phyloP scores from a whole-genome alignment of 2,888 invertebrate genomes.

The Sisyra terminalis region DNA sequence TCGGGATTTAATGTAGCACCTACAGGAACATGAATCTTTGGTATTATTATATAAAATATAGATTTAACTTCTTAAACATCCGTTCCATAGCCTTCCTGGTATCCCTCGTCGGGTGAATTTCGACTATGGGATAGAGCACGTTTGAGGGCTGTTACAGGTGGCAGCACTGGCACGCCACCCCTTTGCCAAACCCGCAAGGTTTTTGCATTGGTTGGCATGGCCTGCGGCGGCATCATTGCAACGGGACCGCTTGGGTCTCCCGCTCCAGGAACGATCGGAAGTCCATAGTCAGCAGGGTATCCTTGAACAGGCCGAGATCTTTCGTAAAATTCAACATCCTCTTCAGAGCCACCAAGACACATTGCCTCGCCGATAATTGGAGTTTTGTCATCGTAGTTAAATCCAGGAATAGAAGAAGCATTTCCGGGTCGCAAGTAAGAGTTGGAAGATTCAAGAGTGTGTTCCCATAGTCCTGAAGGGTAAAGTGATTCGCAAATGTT shows the following conservation, averaged over 20 bases:
- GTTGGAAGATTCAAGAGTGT: slow-evolving; percentile 14
- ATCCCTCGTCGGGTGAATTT: slow-evolving; percentile 80
- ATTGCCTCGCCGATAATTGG: slow-evolving; percentile 52
- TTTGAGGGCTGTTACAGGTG: slow-evolving; percentile 71
- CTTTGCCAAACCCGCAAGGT: slow-evolving; percentile 78
- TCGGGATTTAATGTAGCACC: slow-evolving; percentile 7
- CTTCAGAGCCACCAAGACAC: slow-evolving; percentile 41
- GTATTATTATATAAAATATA: slow-evolving; percentile 4
- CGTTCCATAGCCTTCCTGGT: slow-evolving; percentile 84
- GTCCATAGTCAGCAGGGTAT: slow-evolving; percentile 64
- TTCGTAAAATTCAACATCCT: slow-evolving; percentile 25
- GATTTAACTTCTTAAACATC: slow-evolving; percentile 52
- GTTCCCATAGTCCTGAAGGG: slow-evolving; percentile 65
- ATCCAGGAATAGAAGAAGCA: slow-evolving; percentile 37
- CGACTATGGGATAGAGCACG: slow-evolving; percentile 68
- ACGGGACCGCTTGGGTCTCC: slow-evolving; percentile 19
- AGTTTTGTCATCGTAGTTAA: slow-evolving; percentile 52
- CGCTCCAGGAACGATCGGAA: slow-evolving; percentile 41
- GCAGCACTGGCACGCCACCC: slow-evolving; percentile 65
- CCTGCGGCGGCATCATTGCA: slow-evolving; percentile 28
- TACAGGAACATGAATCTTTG: slow-evolving; percentile 10
- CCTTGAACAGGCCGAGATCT: slow-evolving; percentile 28
- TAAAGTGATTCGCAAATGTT: slow-evolving; percentile 60
- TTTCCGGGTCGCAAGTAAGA: slow-evolving; percentile 17
- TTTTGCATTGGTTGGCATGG: slow-evolving; percentile 42